Conservation (phyloP, 2,113 vertebrate species). For the Microcebus griseorufus region DNA sequence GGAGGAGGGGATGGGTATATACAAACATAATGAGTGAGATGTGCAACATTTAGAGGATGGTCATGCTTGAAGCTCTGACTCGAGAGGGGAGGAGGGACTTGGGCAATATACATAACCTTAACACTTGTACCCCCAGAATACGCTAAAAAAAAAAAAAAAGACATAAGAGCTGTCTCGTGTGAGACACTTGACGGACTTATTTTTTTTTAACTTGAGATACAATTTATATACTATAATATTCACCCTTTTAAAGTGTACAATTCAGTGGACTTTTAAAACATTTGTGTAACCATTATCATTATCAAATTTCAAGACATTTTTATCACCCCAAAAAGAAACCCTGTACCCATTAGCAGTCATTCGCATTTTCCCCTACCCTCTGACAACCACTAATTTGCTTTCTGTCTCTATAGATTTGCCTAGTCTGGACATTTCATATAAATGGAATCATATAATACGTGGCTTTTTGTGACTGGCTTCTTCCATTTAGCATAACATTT, state of each 20-base stretch:
- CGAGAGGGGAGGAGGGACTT: too few species aligned
- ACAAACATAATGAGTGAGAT: too few species aligned
- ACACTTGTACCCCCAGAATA: too few species aligned
- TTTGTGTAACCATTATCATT: not conserved
- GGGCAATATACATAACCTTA: too few species aligned
- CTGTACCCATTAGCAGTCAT: not conserved
- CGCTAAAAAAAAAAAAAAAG: too few species aligned
- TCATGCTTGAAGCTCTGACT: too few species aligned
- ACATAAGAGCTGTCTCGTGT: not conserved
- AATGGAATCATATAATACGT: not conserved
- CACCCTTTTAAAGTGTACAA: not conserved
- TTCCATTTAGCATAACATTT: not conserved
- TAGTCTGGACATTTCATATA: not conserved
- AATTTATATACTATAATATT: constrained; percentile 9
- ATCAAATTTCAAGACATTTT: not conserved
- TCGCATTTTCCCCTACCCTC: not conserved
- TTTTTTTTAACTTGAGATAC: not conserved
- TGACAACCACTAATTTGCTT: not conserved
- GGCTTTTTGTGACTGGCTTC: not conserved
- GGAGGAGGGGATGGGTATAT: too few species aligned
- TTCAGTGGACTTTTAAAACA: not conserved
- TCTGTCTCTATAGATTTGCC: not conserved
- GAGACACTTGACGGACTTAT: not conserved
- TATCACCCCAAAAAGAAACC: not conserved
- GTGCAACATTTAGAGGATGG: too few species aligned